These are phyloP conservation scores for Drosophila melanosoma DNA, from an alignment of 2,888 invertebrate genomes.

Conservation along the genomic window DNA sequence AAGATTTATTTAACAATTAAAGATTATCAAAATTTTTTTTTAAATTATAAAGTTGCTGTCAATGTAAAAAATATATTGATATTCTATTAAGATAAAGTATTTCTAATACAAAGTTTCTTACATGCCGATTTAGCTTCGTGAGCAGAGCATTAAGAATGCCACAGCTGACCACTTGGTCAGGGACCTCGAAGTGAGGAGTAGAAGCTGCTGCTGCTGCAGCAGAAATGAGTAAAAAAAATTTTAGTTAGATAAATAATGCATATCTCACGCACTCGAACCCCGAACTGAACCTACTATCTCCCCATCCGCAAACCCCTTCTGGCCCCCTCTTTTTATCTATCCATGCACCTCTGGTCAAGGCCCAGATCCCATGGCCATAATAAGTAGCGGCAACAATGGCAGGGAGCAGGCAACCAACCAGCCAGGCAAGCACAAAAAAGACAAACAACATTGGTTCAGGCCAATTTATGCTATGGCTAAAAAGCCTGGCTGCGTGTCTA, in stretches of 20 bases:
- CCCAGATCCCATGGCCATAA: slow-evolving; percentile 73
- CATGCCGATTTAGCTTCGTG: neutral
- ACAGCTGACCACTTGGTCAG: neutral
- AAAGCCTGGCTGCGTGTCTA: slow-evolving; percentile 49
- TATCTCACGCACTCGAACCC: slow-evolving; percentile 82
- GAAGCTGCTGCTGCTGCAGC: slow-evolving; percentile 16
- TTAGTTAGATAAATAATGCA: slow-evolving; percentile 83
- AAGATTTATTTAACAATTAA: neutral
- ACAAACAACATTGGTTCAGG: slow-evolving; percentile 27
- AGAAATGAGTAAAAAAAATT: slow-evolving; percentile 58
- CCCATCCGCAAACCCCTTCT: slow-evolving; percentile 9
- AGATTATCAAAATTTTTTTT: neutral
- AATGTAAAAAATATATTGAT: neutral
- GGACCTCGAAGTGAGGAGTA: slow-evolving; percentile 65
- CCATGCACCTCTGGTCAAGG: slow-evolving; percentile 43
- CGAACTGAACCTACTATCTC: slow-evolving; percentile 40
- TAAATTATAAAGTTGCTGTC: neutral
- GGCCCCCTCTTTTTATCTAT: neutral
- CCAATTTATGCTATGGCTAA: slow-evolving; percentile 68
- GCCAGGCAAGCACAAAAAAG: neutral
- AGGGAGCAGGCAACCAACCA: neutral
- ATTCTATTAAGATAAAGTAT: neutral
- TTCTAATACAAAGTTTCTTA: neutral
- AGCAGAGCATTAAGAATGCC: slow-evolving; percentile 18
- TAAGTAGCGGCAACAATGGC: slow-evolving; percentile 60